These are phyloP conservation scores for Podargus strigoides DNA, from an alignment of 2,797 vertebrate genomes.

Conservation along the genomic window DNA sequence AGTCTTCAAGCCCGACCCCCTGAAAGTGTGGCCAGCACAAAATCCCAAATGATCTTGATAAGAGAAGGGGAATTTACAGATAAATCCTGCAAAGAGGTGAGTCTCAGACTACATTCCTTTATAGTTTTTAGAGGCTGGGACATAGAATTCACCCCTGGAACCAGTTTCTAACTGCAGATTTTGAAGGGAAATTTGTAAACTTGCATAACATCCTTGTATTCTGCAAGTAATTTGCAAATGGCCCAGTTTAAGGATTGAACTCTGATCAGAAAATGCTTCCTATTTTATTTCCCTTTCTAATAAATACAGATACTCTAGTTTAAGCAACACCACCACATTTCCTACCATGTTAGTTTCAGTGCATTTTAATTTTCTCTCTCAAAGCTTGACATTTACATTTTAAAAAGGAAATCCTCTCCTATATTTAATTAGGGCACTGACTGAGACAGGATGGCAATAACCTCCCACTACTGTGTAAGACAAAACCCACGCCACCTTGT, in stretches of 20 bases:
- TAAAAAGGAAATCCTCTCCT: constrained; percentile 25
- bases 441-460: not conserved
- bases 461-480: not conserved
- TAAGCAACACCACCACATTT: not conserved
- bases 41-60: not conserved
- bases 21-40: not conserved
- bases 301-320: not conserved
- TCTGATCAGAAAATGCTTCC: not conserved
- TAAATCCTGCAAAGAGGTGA: not conserved
- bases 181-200: not conserved
- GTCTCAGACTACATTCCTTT: not conserved
- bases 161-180: not conserved
- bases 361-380: constrained; percentile 28
- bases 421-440: constrained; percentile 9
- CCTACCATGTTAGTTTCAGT: not conserved
- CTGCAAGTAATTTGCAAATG: not conserved
- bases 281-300: not conserved
- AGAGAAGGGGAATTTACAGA: not conserved
- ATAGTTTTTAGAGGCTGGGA: not conserved
- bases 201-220: not conserved
- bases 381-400: constrained; percentile 27
- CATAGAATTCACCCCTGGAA: not conserved
- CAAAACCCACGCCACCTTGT: not conserved
- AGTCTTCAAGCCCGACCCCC: not conserved
- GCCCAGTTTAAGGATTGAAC: not conserved